A percentile compares a stretch with the other conserved stretches of the same genome.
These are phyloP conservation scores for Galbula dea DNA, from an alignment of 2,113 vertebrate species.

Conservation along the genomic window DNA sequence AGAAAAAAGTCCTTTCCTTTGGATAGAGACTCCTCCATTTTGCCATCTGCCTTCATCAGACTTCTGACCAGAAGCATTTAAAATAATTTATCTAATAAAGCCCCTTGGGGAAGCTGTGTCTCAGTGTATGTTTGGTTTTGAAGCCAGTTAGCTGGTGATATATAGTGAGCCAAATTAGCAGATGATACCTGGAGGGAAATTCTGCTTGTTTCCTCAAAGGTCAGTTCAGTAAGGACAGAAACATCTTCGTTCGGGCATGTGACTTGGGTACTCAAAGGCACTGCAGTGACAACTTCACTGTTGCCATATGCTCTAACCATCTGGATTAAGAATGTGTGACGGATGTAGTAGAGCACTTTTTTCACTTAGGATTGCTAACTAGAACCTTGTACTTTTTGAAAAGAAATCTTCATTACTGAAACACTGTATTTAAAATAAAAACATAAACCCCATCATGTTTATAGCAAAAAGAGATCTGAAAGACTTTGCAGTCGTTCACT, in stretches of 20 bases:
- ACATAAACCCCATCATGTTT: neutral
- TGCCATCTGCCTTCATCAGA: conserved; percentile 36
- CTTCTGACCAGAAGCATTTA: neutral
- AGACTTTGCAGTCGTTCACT: neutral
- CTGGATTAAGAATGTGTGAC: conserved; percentile 15
- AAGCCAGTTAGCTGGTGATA: neutral
- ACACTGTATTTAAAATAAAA: neutral
- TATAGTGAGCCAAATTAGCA: conserved; percentile 37
- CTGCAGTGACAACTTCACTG: conserved; percentile 10
- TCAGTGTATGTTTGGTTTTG: neutral
- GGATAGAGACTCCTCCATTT: neutral
- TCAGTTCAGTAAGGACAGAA: conserved; percentile 36
- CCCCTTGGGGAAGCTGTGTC: neutral
- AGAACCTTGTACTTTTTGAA: neutral
- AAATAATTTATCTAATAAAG: conserved; percentile 21
- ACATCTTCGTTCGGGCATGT: neutral
- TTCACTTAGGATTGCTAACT: neutral
- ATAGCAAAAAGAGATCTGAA: neutral
- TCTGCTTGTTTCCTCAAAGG: conserved; percentile 42
- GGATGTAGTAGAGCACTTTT: neutral
- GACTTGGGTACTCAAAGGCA: neutral
- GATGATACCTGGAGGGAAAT: conserved; percentile 42
- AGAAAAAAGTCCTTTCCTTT: neutral
- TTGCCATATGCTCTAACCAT: conserved; percentile 51
- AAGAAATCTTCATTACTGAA: neutral